These are phyloP conservation scores for Pandemis corylana DNA, from an alignment of 2,888 invertebrate species.

Conservation along the genomic window DNA sequence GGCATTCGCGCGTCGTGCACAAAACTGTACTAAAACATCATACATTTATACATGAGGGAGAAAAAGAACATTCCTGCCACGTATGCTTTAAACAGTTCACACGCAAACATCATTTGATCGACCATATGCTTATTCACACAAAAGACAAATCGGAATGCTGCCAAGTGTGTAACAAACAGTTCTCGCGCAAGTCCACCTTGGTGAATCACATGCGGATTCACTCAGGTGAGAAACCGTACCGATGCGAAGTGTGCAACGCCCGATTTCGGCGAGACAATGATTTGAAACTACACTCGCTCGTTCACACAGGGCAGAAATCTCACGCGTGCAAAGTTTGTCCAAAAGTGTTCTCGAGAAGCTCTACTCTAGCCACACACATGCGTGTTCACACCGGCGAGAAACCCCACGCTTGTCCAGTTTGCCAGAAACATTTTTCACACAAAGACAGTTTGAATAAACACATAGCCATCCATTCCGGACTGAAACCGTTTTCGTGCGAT, in stretches of 20 bases:
- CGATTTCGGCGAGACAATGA: not conserved
- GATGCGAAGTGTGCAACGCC: conserved; percentile 1
- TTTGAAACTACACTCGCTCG: not conserved
- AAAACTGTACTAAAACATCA: not conserved
- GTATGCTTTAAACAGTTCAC: not conserved
- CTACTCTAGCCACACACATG: not conserved
- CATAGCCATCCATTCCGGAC: not conserved
- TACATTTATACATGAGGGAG: not conserved
- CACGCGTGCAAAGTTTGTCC: not conserved
- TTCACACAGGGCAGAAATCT: not conserved
- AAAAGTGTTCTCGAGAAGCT: not conserved
- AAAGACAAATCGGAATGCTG: not conserved
- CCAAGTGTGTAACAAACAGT: not conserved
- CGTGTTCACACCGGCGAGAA: not conserved
- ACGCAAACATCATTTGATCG: not conserved
- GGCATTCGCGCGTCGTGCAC: not conserved
- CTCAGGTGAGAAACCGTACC: not conserved
- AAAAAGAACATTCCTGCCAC: not conserved
- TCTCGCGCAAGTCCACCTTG: not conserved
- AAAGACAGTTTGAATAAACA: not conserved
- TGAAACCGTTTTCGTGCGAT: not conserved
- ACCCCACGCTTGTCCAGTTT: not conserved
- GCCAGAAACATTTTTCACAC: not conserved
- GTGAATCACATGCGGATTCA: not conserved
- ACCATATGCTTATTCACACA: not conserved